phyloP scores from a whole-genome alignment of 2,888 invertebrate species.

The Nomada ferruginata region DNA sequence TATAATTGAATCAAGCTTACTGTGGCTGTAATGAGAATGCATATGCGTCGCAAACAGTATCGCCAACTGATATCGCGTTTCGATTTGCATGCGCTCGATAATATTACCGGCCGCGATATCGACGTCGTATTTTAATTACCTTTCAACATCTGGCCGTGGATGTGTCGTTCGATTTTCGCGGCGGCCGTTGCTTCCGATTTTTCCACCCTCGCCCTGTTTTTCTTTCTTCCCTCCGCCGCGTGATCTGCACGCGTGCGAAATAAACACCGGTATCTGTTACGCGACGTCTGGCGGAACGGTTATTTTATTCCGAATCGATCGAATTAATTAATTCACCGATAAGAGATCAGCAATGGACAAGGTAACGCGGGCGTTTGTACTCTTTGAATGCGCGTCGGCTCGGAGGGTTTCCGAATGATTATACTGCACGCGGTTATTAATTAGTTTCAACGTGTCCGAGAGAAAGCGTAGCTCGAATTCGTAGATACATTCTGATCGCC shows the following conservation, averaged over 20 bases:
- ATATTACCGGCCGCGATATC: conserved; percentile 47
- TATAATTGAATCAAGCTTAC: conserved; percentile 59
- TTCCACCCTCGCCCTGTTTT: no score
- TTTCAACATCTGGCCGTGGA: conserved; percentile 6
- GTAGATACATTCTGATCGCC: no score
- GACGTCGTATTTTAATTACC: conserved; percentile 43
- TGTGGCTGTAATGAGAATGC: conserved; percentile 54
- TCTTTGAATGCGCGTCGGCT: no score
- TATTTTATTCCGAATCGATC: conserved; percentile 3
- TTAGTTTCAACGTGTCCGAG: no score
- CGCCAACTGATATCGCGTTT: conserved; percentile 56
- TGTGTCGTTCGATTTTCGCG: not conserved
- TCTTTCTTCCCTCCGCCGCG: no score
- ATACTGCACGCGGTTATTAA: no score
- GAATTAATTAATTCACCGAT: conserved; percentile 12
- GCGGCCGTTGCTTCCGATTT: not conserved
- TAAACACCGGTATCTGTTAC: not conserved
- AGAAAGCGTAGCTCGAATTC: no score
- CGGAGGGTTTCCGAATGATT: no score
- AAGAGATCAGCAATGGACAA: not conserved
- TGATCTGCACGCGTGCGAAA: not conserved
- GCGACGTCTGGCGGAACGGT: conserved; percentile 5
- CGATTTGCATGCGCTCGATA: conserved; percentile 54
- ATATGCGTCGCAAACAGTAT: conserved; percentile 50
- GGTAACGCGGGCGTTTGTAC: no score